Evolutionary conservation across 1,140 invertebrate species (phyloP).

Genomic region (Phymorhynchus buccinoides): DNA sequence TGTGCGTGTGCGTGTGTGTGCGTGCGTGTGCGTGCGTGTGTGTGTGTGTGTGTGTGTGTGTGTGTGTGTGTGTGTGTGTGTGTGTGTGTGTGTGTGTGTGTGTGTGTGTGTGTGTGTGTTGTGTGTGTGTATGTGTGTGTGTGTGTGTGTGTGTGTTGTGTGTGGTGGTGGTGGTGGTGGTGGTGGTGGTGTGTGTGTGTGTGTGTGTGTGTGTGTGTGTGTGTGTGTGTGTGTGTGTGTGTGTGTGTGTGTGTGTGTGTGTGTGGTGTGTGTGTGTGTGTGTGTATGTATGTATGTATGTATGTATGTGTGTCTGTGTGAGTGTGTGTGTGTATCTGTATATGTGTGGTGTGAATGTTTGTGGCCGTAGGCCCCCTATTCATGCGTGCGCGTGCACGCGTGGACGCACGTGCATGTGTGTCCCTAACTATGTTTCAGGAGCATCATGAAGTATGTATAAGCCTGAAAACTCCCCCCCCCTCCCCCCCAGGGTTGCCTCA

Average conservation of each 20-base stretch:
- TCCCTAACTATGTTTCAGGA: no score
- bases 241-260: background rate
- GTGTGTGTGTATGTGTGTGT: background rate
- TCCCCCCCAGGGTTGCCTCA: background rate
- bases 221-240: background rate
- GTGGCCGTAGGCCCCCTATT: background rate
- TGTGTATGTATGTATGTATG: background rate
- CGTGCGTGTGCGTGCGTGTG: background rate
- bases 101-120: background rate
- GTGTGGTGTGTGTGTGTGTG: constrained; percentile 5
- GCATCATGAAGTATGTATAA: no score
- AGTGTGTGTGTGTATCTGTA: background rate
- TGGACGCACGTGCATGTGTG: no score
- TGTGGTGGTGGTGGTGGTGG: background rate
- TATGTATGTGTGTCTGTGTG: background rate
- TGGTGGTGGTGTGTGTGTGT: background rate
- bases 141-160: background rate
- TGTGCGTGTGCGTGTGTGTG: background rate
- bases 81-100: background rate
- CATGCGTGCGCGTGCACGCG: no score
- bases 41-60: constrained; percentile 1
- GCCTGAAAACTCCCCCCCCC: background rate
- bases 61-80: background rate
- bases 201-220: background rate
- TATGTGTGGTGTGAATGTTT: background rate